Evolutionary conservation across 2,113 vertebrate genomes (phyloP).

Genomic region (Brachypodius melanocephalos): DNA sequence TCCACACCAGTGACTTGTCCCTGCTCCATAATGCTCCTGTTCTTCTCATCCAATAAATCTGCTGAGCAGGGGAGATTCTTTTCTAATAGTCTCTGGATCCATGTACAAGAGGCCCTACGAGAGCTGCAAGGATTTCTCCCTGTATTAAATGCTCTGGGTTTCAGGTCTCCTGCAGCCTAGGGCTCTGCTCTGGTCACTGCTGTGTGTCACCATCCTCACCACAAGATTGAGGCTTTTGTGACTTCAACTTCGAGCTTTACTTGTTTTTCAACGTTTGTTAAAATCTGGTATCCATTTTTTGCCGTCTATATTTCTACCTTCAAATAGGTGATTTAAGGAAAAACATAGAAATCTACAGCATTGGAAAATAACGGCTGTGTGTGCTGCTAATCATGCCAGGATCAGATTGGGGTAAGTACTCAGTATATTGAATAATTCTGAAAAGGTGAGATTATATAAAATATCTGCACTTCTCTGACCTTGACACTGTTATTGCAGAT

Average conservation of each 20-base stretch:
- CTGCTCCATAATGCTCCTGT: not conserved
- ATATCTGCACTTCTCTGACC: not conserved
- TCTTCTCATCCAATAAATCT: not conserved
- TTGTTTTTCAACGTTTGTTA: not conserved
- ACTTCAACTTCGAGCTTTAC: not conserved
- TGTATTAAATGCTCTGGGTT: not conserved
- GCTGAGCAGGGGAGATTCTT: not conserved
- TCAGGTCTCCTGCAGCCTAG: not conserved
- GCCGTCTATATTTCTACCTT: not conserved
- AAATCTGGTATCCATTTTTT: not conserved
- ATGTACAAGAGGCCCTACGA: not conserved
- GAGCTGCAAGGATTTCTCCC: not conserved
- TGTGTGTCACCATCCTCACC: rapidly evolving
- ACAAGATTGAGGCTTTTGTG: not conserved
- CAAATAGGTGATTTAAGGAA: not conserved
- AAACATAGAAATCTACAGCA: not conserved
- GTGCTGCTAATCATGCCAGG: not conserved
- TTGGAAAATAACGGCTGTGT: not conserved
- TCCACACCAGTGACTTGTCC: not conserved
- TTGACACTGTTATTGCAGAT: not conserved
- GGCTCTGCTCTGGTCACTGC: not conserved
- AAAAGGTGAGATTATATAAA: not conserved
- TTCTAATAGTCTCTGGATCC: not conserved
- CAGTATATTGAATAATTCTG: not conserved
- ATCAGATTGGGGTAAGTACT: not conserved